These are phyloP conservation scores for Ichneumoninae sp. DNA, from an alignment of 2,888 invertebrate genomes.

Conservation along the genomic window DNA sequence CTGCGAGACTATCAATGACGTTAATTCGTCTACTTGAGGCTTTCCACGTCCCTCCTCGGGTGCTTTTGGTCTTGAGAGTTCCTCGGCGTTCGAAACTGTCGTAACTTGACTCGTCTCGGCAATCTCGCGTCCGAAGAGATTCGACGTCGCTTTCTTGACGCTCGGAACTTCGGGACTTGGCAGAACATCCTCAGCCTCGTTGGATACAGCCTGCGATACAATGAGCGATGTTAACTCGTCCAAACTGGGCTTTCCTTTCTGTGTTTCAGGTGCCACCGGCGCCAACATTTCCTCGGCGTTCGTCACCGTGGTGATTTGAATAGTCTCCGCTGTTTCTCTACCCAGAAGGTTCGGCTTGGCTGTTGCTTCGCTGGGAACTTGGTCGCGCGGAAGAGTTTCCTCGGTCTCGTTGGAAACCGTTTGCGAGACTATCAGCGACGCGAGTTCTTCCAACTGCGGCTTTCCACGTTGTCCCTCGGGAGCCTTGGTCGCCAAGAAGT, in stretches of 20 bases:
- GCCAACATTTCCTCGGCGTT: slow-evolving; percentile 69
- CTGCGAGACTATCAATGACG: slow-evolving; percentile 73
- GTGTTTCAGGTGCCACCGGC: slow-evolving; percentile 62
- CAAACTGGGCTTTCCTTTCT: slow-evolving; percentile 65
- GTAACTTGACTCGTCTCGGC: slow-evolving; percentile 80
- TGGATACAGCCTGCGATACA: slow-evolving; percentile 71
- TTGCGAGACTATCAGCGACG: slow-evolving; percentile 70
- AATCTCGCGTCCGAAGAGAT: slow-evolving; percentile 76
- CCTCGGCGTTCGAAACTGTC: slow-evolving; percentile 69
- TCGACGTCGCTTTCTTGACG: slow-evolving; percentile 71
- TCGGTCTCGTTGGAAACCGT: slow-evolving; percentile 71
- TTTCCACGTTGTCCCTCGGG: slow-evolving; percentile 69
- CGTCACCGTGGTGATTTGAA: slow-evolving; percentile 75
- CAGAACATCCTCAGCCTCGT: slow-evolving; percentile 73
- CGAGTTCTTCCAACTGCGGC: slow-evolving; percentile 69
- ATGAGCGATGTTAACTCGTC: slow-evolving; percentile 71
- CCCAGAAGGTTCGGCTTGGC: slow-evolving; percentile 74
- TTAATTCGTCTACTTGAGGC: slow-evolving; percentile 75
- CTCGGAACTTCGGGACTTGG: slow-evolving; percentile 61
- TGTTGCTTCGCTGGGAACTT: slow-evolving; percentile 62
- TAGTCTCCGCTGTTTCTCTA: slow-evolving; percentile 82
- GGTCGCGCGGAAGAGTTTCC: slow-evolving; percentile 54
- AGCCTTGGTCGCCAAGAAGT: slow-evolving; percentile 59
- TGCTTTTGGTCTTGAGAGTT: slow-evolving; percentile 72
- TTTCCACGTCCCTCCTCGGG: slow-evolving; percentile 70